A percentile compares a stretch with the other conserved stretches of the same genome.
phyloP scores from a whole-genome alignment of 2,113 vertebrate species.

The Delphinapterus leucas region DNA sequence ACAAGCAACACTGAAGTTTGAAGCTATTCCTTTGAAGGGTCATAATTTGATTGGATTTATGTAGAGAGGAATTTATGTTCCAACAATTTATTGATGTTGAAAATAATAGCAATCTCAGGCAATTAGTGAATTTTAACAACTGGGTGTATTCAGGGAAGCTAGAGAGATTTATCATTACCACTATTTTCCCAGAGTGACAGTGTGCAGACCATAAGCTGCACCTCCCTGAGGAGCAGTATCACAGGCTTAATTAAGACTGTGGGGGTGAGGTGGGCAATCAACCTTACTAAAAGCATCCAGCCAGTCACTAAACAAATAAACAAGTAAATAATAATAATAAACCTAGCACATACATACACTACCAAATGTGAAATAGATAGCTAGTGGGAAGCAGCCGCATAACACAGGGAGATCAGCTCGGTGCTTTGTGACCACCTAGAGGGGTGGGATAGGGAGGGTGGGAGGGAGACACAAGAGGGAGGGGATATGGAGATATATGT shows the following conservation, averaged over 20 bases:
- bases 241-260: not conserved
- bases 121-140: not conserved
- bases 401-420: no score
- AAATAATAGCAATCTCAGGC: not conserved
- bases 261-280: not conserved
- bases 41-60: not conserved
- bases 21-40: not conserved
- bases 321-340: not conserved
- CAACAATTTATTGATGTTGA: not conserved
- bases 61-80: not conserved
- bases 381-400: no score
- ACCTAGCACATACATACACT: no score
- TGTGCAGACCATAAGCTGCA: not conserved
- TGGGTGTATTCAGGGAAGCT: not conserved
- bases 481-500: no score
- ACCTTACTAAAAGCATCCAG: not conserved
- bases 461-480: no score
- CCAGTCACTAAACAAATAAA: not conserved
- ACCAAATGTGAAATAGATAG: no score
- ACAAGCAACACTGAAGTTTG: not conserved
- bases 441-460: no score
- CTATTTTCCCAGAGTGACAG: not conserved
- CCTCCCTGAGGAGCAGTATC: not conserved
- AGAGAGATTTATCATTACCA: not conserved
- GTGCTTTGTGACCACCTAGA: no score